Conservation (phyloP, 2,113 vertebrate species). For the Corythaeola cristata region DNA sequence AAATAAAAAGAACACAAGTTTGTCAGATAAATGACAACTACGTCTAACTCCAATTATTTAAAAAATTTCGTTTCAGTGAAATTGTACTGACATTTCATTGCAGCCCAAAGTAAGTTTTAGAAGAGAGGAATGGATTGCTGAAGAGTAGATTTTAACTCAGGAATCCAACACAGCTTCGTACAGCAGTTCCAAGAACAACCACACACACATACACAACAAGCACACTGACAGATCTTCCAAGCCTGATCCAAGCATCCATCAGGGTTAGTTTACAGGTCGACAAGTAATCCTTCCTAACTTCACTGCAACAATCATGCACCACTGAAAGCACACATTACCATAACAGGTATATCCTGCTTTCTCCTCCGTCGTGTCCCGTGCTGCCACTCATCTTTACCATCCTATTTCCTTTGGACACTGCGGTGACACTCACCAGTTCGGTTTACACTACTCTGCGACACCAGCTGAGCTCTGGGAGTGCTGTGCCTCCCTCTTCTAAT, state of each 20-base stretch:
- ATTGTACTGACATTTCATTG: neutral
- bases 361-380: neutral
- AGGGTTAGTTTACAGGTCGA: neutral
- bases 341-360: neutral
- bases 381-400: neutral
- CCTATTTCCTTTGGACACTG: neutral
- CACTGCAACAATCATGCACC: neutral
- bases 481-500: neutral
- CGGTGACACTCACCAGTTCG: neutral
- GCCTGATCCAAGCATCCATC: neutral
- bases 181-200: neutral
- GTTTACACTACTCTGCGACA: rapidly evolving
- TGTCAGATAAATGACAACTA: neutral
- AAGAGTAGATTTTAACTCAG: neutral
- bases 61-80: rapidly evolving
- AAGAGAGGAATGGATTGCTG: neutral
- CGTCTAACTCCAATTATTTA: neutral
- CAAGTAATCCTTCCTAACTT: neutral
- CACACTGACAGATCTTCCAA: neutral
- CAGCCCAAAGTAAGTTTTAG: neutral
- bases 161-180: neutral
- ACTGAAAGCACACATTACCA: neutral
- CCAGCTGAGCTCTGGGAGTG: neutral
- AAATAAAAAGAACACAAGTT: neutral
- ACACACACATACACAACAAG: rapidly evolving